A percentile compares a stretch with the other conserved stretches of the same genome.
phyloP scores from a whole-genome alignment of 2,113 vertebrate species.

The Lichenostomus cassidix region DNA sequence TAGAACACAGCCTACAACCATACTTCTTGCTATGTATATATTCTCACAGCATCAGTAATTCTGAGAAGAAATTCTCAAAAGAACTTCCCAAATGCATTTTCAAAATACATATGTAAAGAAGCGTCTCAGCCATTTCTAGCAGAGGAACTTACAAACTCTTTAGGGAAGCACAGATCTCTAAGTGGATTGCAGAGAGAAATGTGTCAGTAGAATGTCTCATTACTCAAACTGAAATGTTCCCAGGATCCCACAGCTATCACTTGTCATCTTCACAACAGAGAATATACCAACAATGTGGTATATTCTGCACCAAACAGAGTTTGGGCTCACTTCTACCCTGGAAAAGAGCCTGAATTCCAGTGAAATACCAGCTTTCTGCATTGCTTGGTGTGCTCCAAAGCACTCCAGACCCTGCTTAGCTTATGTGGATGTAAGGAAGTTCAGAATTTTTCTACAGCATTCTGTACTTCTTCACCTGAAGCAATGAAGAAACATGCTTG shows the following conservation, averaged over 20 bases:
- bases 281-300: neutral
- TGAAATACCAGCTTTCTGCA: neutral
- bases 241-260: constrained; percentile 47
- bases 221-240: constrained; percentile 39
- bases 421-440: neutral
- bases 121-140: neutral
- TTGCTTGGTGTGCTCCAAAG: neutral
- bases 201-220: constrained; percentile 33
- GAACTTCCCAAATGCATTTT: neutral
- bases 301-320: neutral
- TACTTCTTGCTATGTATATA: neutral
- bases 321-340: neutral
- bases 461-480: neutral
- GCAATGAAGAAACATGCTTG: neutral
- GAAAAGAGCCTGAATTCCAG: neutral
- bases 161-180: constrained; percentile 40
- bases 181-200: constrained; percentile 27
- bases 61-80: neutral
- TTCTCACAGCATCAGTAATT: neutral
- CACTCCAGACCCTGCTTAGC: neutral
- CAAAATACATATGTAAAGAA: constrained; percentile 33
- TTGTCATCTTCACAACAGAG: neutral
- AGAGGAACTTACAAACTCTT: constrained; percentile 26
- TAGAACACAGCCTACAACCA: neutral
- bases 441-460: neutral